Evolutionary conservation across 2,113 vertebrate species (phyloP).

Genomic region (Porphyrio hochstetteri): DNA sequence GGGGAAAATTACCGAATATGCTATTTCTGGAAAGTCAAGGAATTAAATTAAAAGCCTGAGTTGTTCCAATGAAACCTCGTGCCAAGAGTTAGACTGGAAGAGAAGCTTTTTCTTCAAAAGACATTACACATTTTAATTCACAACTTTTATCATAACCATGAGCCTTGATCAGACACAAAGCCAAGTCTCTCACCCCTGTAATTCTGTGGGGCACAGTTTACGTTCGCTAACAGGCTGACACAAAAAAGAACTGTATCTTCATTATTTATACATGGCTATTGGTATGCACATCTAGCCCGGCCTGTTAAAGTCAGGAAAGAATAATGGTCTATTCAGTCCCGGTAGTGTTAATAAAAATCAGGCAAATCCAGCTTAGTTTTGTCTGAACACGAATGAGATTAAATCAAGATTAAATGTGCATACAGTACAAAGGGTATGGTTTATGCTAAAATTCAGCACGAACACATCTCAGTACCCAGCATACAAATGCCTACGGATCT

Average conservation of each 20-base stretch:
- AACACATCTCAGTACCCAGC: background rate
- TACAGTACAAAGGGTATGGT: constrained; percentile 56
- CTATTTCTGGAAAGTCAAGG: background rate
- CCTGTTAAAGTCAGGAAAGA: constrained; percentile 48
- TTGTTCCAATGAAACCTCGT: background rate
- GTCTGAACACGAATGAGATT: constrained; percentile 67
- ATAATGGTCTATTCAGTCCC: constrained; percentile 63
- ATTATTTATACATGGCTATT: constrained; percentile 39
- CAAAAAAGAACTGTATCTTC: constrained; percentile 48
- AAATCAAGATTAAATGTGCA: constrained; percentile 67
- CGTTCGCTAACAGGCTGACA: background rate
- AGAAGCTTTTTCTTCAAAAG: constrained; percentile 48
- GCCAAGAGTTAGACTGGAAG: background rate
- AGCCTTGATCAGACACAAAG: constrained; percentile 6
- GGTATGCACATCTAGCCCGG: constrained; percentile 36
- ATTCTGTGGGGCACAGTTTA: background rate
- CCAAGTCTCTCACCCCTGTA: background rate
- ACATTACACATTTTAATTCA: constrained; percentile 6
- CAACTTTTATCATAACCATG: constrained; percentile 15
- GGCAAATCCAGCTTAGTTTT: constrained; percentile 67
- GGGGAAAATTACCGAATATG: background rate
- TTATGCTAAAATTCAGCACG: constrained; percentile 41
- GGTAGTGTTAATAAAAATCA: constrained; percentile 40
- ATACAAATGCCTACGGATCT: constrained; percentile 13
- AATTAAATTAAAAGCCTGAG: constrained; percentile 2